Base-by-base conservation (phyloP, 2,888 invertebrate genomes). In the Euplexia lucipara region DNA sequence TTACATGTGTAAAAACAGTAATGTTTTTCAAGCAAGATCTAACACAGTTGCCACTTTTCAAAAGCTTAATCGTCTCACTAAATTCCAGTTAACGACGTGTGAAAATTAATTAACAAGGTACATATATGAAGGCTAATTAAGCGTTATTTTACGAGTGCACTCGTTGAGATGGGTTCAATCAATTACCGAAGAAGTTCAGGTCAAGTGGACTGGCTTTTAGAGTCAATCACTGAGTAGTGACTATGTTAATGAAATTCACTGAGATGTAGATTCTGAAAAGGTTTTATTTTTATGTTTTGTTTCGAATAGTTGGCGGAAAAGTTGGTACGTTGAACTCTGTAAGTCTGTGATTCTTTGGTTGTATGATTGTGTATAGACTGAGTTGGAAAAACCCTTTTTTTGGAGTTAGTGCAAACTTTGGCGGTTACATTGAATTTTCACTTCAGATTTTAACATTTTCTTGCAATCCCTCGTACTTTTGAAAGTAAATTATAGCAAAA, bases 81-180 rank as follows among this genome's bases (percentile, higher is more conserved):
- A 51, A 73, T 70, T 60, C 14, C n/a, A 47, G 37, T 22, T 44
- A 54, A 65, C 34, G 26, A 30, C 39, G 35, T 37, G 37, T 39
- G 30, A 71, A 60, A 72, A 69, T 73, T 78, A 75, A 79, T 84
- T 71, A 59, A 78, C 60, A 72, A 78, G 67, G 70, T 60, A 82
- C 62, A 81, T 81, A 74, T 66, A 83, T 79, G 73, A 82, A 78
- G 57, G 56, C 61, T 68, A 79, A 84, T 79, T 66, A 80, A 84
- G 74, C 70, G 72, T 75, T 80, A 70, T 77, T 81, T 81, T 70
- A 81, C 70, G 73, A 74, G 61, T 53, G 56, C 57, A 53, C 54
- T 65, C 57, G 57, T 77, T 62, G 57, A 66, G 67, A 63, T 41
- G 65, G 49, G 56, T 59, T 74, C 71, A 75, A 77, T 82, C 70